phyloP scores from a whole-genome alignment of 1,140 invertebrate species.

The Tyrophagus putrescentiae region DNA sequence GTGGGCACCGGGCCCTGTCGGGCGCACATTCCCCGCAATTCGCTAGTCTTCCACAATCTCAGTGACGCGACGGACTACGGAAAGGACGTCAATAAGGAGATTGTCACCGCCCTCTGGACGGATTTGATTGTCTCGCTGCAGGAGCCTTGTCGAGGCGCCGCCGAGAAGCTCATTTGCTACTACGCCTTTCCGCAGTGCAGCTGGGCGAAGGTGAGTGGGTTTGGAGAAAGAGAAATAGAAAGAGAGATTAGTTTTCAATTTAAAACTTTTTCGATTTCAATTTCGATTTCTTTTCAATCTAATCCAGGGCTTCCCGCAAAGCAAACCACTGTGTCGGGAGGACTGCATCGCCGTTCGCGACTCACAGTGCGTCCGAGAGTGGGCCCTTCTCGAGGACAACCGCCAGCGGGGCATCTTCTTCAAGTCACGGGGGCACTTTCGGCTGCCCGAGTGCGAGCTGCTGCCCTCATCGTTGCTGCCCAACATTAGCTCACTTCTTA shows the following conservation, averaged over 20 bases:
- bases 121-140: slow-evolving; percentile 60
- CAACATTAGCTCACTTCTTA: too few relatives aligned
- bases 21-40: slow-evolving; percentile 50
- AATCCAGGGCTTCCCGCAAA: slow-evolving; percentile 20
- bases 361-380: slow-evolving; percentile 80
- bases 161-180: slow-evolving; percentile 70
- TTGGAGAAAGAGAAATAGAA: neutral
- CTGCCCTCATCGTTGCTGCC: slow-evolving; percentile 61
- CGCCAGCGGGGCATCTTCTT: slow-evolving; percentile 59
- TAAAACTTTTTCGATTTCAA: slow-evolving; percentile 2
- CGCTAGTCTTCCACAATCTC: slow-evolving; percentile 64
- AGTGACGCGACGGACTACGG: slow-evolving; percentile 31
- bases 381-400: slow-evolving; percentile 74
- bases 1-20: slow-evolving; percentile 74
- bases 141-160: slow-evolving; percentile 65
- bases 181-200: slow-evolving; percentile 80
- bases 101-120: slow-evolving; percentile 60
- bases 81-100: slow-evolving; percentile 64
- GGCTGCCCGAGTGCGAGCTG: slow-evolving; percentile 63
- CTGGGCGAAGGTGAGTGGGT: slow-evolving; percentile 36
- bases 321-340: slow-evolving; percentile 55
- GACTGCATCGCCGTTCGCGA: slow-evolving; percentile 77
- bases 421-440: slow-evolving; percentile 67
- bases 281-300: too few relatives aligned
- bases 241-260: too few relatives aligned